Conservation (phyloP, 1,140 invertebrate genomes). For the Zaprionus camerounensis region DNA sequence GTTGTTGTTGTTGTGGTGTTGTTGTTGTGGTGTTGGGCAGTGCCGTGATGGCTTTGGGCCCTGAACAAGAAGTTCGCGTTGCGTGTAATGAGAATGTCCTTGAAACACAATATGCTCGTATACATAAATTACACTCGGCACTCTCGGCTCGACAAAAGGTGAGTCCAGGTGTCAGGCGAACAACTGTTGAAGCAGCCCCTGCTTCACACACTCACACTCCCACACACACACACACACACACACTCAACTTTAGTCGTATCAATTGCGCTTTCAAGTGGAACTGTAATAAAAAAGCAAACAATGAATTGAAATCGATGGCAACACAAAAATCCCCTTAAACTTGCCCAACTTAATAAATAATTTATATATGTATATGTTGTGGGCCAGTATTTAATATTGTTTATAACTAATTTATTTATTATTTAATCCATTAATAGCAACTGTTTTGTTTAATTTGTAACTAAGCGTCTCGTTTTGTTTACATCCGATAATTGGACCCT, state of each 20-base stretch:
- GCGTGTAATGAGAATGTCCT: slow-evolving; percentile 80
- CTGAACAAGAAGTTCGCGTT: slow-evolving; percentile 59
- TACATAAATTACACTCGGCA: slow-evolving; percentile 68
- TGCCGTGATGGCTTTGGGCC: slow-evolving; percentile 11
- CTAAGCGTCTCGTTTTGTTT: neutral
- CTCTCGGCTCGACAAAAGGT: slow-evolving; percentile 14
- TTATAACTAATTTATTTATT: neutral
- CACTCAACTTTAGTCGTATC: slow-evolving; percentile 12
- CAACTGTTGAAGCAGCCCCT: slow-evolving; percentile 30
- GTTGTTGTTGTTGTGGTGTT: slow-evolving; percentile 1
- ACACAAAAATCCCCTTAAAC: neutral
- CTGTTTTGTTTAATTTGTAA: neutral
- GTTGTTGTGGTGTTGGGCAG: slow-evolving; percentile 14
- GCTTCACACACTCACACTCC: neutral
- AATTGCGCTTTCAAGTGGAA: slow-evolving; percentile 14
- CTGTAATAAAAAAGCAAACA: neutral
- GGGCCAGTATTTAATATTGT: neutral
- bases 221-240: too few species aligned
- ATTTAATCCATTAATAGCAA: neutral
- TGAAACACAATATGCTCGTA: slow-evolving; percentile 79
- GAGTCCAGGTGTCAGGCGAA: slow-evolving; percentile 34
- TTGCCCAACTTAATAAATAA: neutral
- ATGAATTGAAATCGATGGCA: neutral
- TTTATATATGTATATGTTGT: neutral
- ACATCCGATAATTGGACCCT: too few species aligned